Evolutionary conservation across 2,113 vertebrate species (phyloP).

Genomic region (Vulpes lagopus): DNA sequence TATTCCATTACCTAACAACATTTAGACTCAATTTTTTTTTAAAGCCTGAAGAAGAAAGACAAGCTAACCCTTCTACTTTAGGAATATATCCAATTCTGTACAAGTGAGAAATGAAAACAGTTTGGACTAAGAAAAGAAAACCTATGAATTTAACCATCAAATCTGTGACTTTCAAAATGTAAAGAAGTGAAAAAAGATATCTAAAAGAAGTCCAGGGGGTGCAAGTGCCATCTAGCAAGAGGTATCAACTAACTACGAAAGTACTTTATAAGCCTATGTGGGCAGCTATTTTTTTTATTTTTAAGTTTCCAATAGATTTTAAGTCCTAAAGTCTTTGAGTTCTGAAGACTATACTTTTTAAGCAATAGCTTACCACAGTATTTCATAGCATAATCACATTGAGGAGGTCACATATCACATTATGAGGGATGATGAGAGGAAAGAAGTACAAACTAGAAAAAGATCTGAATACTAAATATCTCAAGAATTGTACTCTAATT

Average conservation of each 20-base stretch:
- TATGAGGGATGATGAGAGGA: neutral
- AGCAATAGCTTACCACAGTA: neutral
- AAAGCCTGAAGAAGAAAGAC: constrained; percentile 67
- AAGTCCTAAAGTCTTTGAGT: constrained; percentile 28
- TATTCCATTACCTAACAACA: constrained; percentile 80
- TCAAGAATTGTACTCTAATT: constrained; percentile 18
- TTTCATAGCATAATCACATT: constrained; percentile 14
- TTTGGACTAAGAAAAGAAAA: constrained; percentile 46
- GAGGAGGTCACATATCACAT: neutral
- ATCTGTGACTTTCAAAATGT: constrained; percentile 46
- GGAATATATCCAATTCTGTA: constrained; percentile 52
- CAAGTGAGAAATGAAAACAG: constrained; percentile 65
- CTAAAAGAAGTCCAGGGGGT: neutral
- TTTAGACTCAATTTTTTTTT: constrained; percentile 42
- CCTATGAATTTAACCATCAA: constrained; percentile 52
- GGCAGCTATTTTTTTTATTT: neutral
- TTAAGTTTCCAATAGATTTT: neutral
- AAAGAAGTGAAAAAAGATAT: constrained; percentile 50
- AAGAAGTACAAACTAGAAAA: constrained; percentile 40
- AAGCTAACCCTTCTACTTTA: constrained; percentile 55
- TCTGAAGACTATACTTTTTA: constrained; percentile 23
- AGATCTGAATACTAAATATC: neutral
- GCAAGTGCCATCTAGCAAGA: constrained; percentile 49
- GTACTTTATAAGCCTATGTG: neutral
- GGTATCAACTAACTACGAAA: neutral